Percentiles rank a stretch among this genome's conserved stretches.
Conservation (phyloP, 2,797 vertebrate genomes). For the Siniperca scherzeri region DNA sequence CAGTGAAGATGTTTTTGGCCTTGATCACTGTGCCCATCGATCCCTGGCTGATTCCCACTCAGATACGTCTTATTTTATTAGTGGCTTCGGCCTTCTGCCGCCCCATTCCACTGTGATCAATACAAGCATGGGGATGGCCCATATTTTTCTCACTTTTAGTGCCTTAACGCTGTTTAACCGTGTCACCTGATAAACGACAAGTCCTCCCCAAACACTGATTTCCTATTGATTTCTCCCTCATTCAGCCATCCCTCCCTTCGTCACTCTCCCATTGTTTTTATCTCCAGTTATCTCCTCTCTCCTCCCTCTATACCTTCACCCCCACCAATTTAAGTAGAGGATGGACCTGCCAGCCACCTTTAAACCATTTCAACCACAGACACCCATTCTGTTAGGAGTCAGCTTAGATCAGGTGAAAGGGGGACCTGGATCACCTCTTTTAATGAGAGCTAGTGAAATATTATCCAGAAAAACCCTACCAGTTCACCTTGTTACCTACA, state of each 20-base stretch:
- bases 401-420: slow-evolving; percentile 13
- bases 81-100: slow-evolving; percentile 98
- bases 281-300: slow-evolving; percentile 87
- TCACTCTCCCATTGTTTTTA: slow-evolving; percentile 92
- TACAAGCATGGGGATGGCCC: slow-evolving; percentile 90
- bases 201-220: slow-evolving; percentile 96
- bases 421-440: slow-evolving; percentile 28
- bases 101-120: slow-evolving; percentile 97
- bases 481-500: slow-evolving; percentile 19
- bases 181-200: slow-evolving; percentile 98
- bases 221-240: slow-evolving; percentile 96
- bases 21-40: slow-evolving; percentile 88
- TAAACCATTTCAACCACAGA: slow-evolving; percentile 45
- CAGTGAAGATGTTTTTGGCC: slow-evolving; percentile 89
- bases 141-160: slow-evolving; percentile 97
- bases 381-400: slow-evolving; percentile 46
- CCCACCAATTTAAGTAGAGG: slow-evolving; percentile 44
- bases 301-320: slow-evolving; percentile 52
- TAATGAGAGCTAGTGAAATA: slow-evolving; percentile 33
- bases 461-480: background rate
- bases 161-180: slow-evolving; percentile 92
- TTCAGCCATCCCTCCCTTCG: slow-evolving; percentile 89
- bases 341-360: slow-evolving; percentile 49
- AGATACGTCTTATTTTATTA: slow-evolving; percentile 99
- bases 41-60: slow-evolving; percentile 88